Evolutionary conservation across 2,888 invertebrate species (phyloP).

Genomic region (Sarcophaga caerulescens): DNA sequence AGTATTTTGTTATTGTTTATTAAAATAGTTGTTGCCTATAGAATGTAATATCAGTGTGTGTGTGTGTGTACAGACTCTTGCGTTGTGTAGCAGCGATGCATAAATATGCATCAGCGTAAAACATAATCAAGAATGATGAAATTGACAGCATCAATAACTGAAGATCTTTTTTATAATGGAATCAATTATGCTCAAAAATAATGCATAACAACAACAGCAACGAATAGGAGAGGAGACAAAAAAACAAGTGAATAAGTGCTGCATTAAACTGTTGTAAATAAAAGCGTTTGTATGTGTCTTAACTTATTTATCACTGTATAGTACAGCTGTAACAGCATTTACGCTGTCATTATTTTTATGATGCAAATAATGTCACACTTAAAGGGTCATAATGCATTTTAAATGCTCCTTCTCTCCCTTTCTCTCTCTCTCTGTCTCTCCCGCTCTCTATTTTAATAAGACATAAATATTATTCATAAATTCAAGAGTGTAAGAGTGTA

Average conservation of each 20-base stretch:
- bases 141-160: slow-evolving; percentile 60
- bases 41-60: background rate
- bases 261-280: slow-evolving; percentile 32
- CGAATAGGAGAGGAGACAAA: background rate
- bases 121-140: slow-evolving; percentile 42
- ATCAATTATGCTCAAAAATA: slow-evolving; percentile 61
- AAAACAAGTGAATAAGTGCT: background rate
- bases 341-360: slow-evolving; percentile 13
- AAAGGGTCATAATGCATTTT: slow-evolving; percentile 6
- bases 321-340: background rate
- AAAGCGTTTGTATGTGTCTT: background rate
- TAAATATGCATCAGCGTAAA: no score
- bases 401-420: background rate
- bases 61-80: background rate
- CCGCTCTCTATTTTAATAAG: background rate
- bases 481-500: background rate
- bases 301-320: slow-evolving; percentile 32
- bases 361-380: slow-evolving; percentile 2
- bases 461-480: background rate
- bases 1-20: background rate
- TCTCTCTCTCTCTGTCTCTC: no score
- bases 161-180: slow-evolving; percentile 52
- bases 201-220: background rate
- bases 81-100: background rate
- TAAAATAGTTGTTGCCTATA: slow-evolving; percentile 1